Evolutionary conservation across 2,888 invertebrate genomes (phyloP).

Genomic region (Himalopsyche anomala): DNA sequence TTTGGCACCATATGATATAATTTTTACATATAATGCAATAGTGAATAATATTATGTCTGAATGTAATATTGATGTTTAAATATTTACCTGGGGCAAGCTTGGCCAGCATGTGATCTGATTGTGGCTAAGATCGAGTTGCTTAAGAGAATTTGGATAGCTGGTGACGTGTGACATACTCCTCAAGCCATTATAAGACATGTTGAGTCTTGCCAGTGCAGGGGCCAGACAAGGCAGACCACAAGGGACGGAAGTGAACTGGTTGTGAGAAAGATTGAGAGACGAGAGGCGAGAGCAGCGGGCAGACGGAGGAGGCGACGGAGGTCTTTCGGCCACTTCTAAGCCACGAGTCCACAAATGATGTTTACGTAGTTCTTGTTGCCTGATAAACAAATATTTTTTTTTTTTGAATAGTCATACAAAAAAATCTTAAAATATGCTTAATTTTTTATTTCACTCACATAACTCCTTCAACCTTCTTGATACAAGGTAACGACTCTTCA

Average conservation of each 20-base stretch:
- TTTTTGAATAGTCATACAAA: neutral
- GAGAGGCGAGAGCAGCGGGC: conserved; percentile 82
- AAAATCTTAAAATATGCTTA: neutral
- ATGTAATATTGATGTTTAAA: neutral
- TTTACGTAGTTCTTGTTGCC: conserved; percentile 81
- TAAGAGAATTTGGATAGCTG: conserved; percentile 91
- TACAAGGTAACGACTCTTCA: conserved; percentile 58
- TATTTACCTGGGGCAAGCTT: conserved; percentile 85
- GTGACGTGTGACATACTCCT: conserved; percentile 89
- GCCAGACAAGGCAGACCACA: conserved; percentile 93
- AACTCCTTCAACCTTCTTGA: conserved; percentile 64
- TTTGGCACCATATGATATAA: too few species aligned
- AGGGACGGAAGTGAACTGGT: conserved; percentile 92
- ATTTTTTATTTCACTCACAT: conserved; percentile 51
- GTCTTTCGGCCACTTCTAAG: conserved; percentile 81
- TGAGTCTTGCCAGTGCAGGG: conserved; percentile 89
- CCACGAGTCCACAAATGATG: conserved; percentile 86
- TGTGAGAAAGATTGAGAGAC: conserved; percentile 92
- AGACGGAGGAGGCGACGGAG: conserved; percentile 75
- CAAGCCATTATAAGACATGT: conserved; percentile 92
- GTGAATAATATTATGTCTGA: too few species aligned
- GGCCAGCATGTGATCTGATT: conserved; percentile 95
- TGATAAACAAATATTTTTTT: conserved; percentile 66
- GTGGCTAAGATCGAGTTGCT: conserved; percentile 94
- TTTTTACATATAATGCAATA: too few species aligned